phyloP scores from a whole-genome alignment of 2,888 invertebrate genomes.

The Diogma glabrata region DNA sequence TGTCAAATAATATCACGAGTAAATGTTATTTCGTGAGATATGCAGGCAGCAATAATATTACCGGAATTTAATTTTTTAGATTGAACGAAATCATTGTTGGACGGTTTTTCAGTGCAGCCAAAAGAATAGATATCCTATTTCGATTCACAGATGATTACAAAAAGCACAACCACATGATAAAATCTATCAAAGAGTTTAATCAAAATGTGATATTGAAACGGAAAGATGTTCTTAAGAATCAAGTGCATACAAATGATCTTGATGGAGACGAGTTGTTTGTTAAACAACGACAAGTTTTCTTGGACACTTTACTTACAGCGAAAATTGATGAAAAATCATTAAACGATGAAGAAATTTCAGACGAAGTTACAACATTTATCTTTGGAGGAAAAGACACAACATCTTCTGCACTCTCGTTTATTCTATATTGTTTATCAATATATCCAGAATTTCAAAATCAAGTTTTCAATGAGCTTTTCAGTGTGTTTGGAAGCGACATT shows the following conservation, averaged over 20 bases:
- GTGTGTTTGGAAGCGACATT: slow-evolving; percentile 35
- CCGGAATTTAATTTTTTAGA: background rate
- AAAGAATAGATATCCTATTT: slow-evolving; percentile 29
- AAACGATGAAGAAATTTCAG: slow-evolving; percentile 28
- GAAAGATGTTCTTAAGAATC: no score
- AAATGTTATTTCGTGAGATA: background rate
- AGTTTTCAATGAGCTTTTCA: slow-evolving; percentile 38
- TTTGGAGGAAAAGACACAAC: slow-evolving; percentile 46
- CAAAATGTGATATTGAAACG: background rate
- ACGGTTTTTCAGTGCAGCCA: slow-evolving; percentile 28
- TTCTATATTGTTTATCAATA: slow-evolving; percentile 40
- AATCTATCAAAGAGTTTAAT: background rate
- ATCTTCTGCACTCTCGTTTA: slow-evolving; percentile 43
- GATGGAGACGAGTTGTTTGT: no score
- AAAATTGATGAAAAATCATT: slow-evolving; percentile 26
- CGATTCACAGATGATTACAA: slow-evolving; percentile 24
- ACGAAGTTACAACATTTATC: slow-evolving; percentile 34
- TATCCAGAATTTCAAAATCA: slow-evolving; percentile 41
- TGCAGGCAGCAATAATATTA: no score
- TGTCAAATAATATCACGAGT: background rate
- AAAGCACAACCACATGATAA: no score
- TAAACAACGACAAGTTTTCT: no score
- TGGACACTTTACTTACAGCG: slow-evolving; percentile 28
- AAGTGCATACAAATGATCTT: no score
- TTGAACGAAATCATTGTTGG: background rate